phyloP scores from a whole-genome alignment of 2,113 vertebrate species.

The Dipodomys ordii region DNA sequence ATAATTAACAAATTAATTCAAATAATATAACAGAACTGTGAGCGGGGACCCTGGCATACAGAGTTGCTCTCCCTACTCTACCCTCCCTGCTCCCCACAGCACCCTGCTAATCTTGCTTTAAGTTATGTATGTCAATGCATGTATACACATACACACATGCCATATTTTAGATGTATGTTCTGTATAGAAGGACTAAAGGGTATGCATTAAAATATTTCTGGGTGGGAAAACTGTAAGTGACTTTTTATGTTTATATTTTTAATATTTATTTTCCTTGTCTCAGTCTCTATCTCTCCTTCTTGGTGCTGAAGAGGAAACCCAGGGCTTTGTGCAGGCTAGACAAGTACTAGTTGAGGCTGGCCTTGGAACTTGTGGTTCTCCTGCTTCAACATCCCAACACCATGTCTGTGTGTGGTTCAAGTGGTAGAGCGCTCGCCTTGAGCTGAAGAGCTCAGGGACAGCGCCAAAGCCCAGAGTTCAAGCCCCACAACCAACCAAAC shows the following conservation, averaged over 20 bases:
- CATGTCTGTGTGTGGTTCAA: no score
- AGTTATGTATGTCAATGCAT: neutral
- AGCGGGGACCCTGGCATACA: neutral
- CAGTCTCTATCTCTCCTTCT: neutral
- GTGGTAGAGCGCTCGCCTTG: no score
- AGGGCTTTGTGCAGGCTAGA: neutral
- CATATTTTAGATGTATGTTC: neutral
- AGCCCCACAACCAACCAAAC: no score
- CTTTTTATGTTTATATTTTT: conserved; percentile 2
- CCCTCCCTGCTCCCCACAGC: neutral
- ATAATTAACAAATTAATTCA: no score
- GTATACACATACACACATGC: neutral
- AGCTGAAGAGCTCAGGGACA: no score
- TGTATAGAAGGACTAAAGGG: conserved; percentile 29
- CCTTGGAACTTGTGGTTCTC: neutral
- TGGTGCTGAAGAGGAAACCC: neutral
- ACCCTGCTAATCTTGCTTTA: neutral
- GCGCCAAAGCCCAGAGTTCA: no score
- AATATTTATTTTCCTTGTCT: neutral
- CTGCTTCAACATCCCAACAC: neutral
- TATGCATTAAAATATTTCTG: neutral
- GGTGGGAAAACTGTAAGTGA: neutral
- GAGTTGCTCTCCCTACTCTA: neutral
- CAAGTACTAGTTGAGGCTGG: neutral
- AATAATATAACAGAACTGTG: no score